phyloP scores from a whole-genome alignment of 2,797 vertebrate genomes.

The Peromyscus eremicus region DNA sequence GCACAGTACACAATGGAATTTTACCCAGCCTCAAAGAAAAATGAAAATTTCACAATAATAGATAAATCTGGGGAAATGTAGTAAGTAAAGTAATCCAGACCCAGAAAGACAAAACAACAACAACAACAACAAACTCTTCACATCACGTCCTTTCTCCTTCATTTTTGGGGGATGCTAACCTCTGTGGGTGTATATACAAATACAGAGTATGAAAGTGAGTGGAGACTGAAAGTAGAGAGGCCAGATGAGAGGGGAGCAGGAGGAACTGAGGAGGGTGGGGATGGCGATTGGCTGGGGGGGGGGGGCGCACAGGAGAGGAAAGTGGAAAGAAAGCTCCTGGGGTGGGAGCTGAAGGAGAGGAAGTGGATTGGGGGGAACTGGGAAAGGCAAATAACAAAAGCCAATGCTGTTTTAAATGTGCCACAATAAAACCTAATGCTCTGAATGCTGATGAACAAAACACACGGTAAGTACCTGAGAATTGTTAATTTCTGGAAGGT shows the following conservation, averaged over 20 bases:
- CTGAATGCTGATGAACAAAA: too few relatives aligned
- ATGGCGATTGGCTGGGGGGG: too few relatives aligned
- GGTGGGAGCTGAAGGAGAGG: too few relatives aligned
- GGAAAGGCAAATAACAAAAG: background rate
- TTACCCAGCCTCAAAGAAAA: background rate
- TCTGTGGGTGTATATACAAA: background rate
- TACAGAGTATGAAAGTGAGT: too few relatives aligned
- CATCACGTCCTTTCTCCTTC: too few relatives aligned
- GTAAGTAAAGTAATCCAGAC: background rate
- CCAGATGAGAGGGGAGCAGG: background rate
- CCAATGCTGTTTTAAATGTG: background rate
- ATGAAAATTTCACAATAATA: background rate
- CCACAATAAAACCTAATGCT: background rate
- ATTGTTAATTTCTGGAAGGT: background rate
- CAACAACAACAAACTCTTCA: too few relatives aligned
- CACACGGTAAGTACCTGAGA: too few relatives aligned
- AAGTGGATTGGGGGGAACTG: background rate
- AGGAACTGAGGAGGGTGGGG: background rate
- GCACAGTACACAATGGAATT: background rate
- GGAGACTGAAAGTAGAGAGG: background rate
- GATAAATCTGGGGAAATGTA: background rate
- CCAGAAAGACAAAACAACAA: background rate
- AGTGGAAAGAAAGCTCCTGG: background rate
- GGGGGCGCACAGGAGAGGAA: background rate
- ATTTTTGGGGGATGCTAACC: too few relatives aligned